phyloP scores from a whole-genome alignment of 2,888 invertebrate species.

The Zygogramma bicolorata region DNA sequence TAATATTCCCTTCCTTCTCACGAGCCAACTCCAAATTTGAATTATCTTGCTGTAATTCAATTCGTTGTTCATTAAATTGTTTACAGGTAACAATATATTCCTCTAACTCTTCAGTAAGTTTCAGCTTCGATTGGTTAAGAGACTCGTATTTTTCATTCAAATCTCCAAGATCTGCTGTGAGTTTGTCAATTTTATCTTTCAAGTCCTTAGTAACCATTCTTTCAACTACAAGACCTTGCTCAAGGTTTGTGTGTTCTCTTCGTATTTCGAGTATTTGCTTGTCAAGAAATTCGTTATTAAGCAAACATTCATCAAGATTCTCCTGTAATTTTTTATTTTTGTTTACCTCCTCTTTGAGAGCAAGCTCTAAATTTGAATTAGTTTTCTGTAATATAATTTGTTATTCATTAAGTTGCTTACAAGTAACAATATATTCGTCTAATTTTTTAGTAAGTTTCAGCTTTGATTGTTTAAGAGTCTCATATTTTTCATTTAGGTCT shows the following conservation, averaged over 20 bases:
- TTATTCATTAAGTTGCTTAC: constrained; percentile 1
- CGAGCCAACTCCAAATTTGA: constrained; percentile 23
- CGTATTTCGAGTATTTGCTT: not conserved
- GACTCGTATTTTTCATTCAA: not conserved
- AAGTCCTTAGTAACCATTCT: not conserved
- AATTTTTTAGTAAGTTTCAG: not conserved
- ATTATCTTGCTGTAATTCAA: constrained; percentile 6
- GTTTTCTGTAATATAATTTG: constrained; percentile 8
- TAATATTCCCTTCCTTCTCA: constrained; percentile 7
- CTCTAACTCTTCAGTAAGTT: not conserved
- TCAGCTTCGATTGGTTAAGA: not conserved
- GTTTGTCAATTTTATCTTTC: constrained; percentile 12
- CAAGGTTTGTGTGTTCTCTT: not conserved
- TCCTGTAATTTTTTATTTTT: constrained; percentile 11
- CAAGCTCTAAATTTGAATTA: constrained; percentile 23
- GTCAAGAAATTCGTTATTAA: not conserved
- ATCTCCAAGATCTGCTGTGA: constrained; percentile 16
- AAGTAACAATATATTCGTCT: not conserved
- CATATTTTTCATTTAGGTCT: not conserved
- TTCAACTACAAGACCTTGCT: not conserved
- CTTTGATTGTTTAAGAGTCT: not conserved
- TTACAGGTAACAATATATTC: not conserved
- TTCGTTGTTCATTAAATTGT: constrained; percentile 3
- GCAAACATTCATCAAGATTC: not conserved
- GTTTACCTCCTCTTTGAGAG: constrained; percentile 5